These are phyloP conservation scores for Myocastor coypus DNA, from an alignment of 2,113 vertebrate genomes.

Conservation along the genomic window DNA sequence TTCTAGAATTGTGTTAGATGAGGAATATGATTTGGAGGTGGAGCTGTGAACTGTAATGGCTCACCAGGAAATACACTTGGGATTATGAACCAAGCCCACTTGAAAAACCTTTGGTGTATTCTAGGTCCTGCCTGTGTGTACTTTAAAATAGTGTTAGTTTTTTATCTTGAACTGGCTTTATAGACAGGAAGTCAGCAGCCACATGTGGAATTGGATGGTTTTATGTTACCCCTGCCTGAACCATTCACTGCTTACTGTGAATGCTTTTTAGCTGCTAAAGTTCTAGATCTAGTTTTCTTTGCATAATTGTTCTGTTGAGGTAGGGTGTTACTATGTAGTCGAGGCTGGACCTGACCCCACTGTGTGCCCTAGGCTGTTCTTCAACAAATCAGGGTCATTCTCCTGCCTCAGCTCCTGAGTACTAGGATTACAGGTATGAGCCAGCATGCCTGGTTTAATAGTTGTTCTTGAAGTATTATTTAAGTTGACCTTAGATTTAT, in stretches of 20 bases:
- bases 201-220: background rate
- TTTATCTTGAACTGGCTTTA: conserved; percentile 60
- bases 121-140: conserved; percentile 1
- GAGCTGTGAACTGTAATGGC: background rate
- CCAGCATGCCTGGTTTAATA: background rate
- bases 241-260: conserved; percentile 34
- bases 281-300: conserved; percentile 60
- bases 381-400: background rate
- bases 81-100: background rate
- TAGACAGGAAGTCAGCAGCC: conserved; percentile 59
- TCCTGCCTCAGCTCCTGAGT: background rate
- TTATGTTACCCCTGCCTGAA: conserved; percentile 55
- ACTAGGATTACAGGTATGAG: background rate
- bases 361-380: background rate
- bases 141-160: conserved; percentile 49
- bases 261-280: conserved; percentile 63
- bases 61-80: conserved; percentile 5
- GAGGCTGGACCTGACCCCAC: background rate
- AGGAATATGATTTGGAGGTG: background rate
- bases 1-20: background rate
- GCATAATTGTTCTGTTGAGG: conserved; percentile 27
- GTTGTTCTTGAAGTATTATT: conserved; percentile 3
- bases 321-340: background rate
- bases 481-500: conserved; percentile 46
- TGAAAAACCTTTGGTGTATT: background rate